Base-by-base conservation (phyloP, 2,797 vertebrate species). In the Acanthurus lineatus region DNA sequence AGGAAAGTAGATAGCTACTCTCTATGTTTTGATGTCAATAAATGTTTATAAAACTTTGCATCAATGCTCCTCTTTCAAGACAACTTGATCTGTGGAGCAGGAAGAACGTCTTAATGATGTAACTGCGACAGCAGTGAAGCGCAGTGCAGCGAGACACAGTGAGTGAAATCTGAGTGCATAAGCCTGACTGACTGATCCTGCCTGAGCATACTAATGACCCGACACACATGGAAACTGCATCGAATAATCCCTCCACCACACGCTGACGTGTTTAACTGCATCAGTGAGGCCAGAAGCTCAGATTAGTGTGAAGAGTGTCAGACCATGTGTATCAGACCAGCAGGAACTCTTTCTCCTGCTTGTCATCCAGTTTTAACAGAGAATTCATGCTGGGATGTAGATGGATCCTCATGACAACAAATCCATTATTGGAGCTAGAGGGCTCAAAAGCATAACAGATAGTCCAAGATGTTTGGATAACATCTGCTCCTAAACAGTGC, bases 181-280 rank as follows among this genome's bases (percentile, higher is more conserved):
- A 85, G 73, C 60, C 49, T 57, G 71, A 88, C 62, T 71, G 76
- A 71, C 68, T 61, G 75, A 87, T 77, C 61, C 67, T 65, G 49
- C 11, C 45, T 38, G 77, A 75, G 75, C 70, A 82, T 79, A 71
- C 81, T 74, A 82, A 86, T 78, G 64, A 85, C 38, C 60, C 53
- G 35, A 10, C 52, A 6, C 74, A 69, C 45, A 56, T 22, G 42
- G 68, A 15, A n/a, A 54, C 62, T 38, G 49, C 78, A 66, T 69
- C 64, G 22, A 40, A 79, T 81, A 53, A 79, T 77, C 79, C 48
- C 65, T 76, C 53, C 44, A 22, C 17, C 49, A 56, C 66, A 74
- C 49, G n/a, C 19, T 22, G 58, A 61, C 35, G 45, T 61, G 59
- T 51, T 68, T 49, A 73, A 65, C 8, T 49, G 58, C 69, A 67